Evolutionary conservation across 2,797 vertebrate species (phyloP), one percentile per base, ranked within the genome.

Genomic region (Myiotriccus ornatus): DNA sequence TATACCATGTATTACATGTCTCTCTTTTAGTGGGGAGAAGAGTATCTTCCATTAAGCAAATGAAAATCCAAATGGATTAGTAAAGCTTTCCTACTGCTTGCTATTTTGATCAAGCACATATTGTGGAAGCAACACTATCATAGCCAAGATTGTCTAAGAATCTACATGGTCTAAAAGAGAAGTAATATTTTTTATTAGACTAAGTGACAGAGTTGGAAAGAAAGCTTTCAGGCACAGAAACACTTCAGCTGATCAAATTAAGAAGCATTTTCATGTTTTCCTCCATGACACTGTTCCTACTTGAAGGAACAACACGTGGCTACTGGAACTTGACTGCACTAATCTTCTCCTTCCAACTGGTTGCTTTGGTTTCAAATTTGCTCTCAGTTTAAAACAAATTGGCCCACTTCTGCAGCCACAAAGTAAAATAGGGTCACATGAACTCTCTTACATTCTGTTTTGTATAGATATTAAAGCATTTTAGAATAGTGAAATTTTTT

Each of bases 61-160:
- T 81, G 37, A 87, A 87, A 88, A 84, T 4, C 23, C 75, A 85
- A 93, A 67, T 13, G 22, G 57, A 79, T 93, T 84, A 88, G 81
- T 62, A 22, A 46, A 25, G 5, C 14, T 73, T 77, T n/a, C 24
- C 27, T 50, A 20, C 9, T 83, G 60, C 41, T 67, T 74, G 44
- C 32, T 78, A 34, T 70, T 83, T 75, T 64, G 44, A 88, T 55
- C 41, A 52, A 75, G 76, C 23, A 57, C 6, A n/a, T 16, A 11
- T 34, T 60, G 32, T 41, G 8, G 18, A 78, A 90, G 28, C 39
- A 84, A 49, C 8, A 7, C 21, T 18, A 9, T 11, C 4, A 4
- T 1, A 81, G 50, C 15, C 39, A 78, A 90, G 35, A 57, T 8
- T 56, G 27, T 46, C 32, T 53, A 62, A 50, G 57, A 75, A 75